phyloP scores from a whole-genome alignment of 2,113 vertebrate genomes.

The Poecilia latipinna region DNA sequence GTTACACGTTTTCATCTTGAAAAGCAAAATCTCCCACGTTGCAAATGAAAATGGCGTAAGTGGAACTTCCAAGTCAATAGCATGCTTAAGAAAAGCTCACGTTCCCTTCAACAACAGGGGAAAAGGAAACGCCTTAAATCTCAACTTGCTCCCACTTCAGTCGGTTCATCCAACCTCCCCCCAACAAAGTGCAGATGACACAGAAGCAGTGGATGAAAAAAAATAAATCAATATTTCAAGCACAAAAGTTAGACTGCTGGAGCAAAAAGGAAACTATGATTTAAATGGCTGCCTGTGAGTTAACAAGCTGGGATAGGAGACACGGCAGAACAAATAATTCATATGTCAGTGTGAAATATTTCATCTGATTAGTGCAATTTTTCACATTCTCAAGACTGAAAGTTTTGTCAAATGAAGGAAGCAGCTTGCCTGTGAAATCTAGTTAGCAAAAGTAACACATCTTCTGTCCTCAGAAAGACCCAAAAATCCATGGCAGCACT shows the following conservation, averaged over 20 bases:
- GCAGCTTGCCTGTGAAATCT: constrained; percentile 66
- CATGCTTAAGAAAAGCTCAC: neutral
- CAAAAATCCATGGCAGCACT: constrained; percentile 1
- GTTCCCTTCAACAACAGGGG: neutral
- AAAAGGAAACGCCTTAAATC: too few relatives aligned
- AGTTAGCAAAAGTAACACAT: constrained; percentile 45
- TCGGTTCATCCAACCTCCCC: constrained; percentile 23
- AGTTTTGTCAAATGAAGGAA: constrained; percentile 51
- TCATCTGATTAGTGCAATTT: constrained; percentile 40
- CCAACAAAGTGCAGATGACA: constrained; percentile 22
- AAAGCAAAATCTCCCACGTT: constrained; percentile 4
- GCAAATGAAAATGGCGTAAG: constrained; percentile 9
- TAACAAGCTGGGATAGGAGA: constrained; percentile 8
- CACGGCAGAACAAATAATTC: constrained; percentile 23
- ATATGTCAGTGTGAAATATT: constrained; percentile 56
- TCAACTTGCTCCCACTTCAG: constrained; percentile 40
- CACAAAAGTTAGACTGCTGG: neutral
- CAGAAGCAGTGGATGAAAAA: constrained; percentile 2
- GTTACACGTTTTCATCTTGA: constrained; percentile 24
- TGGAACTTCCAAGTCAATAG: neutral
- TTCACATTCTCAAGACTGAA: constrained; percentile 49
- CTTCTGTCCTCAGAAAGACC: constrained; percentile 20
- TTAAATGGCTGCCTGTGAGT: neutral
- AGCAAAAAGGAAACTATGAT: neutral
- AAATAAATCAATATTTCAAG: constrained; percentile 16